Conservation (phyloP, 2,113 vertebrate genomes). For the Chloebia gouldiae region DNA sequence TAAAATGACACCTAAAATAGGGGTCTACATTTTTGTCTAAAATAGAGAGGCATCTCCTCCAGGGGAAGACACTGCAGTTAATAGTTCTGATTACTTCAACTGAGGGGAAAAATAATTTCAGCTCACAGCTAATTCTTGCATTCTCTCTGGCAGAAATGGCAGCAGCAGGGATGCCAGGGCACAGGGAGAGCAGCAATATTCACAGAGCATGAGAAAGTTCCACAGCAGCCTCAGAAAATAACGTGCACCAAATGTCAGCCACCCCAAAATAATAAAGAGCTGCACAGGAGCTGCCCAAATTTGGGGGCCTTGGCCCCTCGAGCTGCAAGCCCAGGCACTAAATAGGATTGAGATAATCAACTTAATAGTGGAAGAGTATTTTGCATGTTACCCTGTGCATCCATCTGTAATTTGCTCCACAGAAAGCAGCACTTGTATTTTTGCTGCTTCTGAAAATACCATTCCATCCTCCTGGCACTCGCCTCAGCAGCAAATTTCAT, state of each 20-base stretch:
- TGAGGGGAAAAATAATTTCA: not conserved
- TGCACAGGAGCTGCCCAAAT: not conserved
- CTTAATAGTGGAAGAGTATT: not conserved
- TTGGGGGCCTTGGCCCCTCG: not conserved
- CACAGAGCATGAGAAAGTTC: fast-evolving
- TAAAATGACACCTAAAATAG: fast-evolving
- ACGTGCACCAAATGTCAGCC: fast-evolving
- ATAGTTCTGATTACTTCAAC: not conserved
- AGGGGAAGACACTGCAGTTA: not conserved
- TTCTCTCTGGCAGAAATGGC: not conserved
- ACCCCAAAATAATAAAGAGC: fast-evolving
- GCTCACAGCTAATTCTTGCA: not conserved
- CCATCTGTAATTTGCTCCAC: not conserved
- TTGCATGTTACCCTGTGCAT: not conserved
- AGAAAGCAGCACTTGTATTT: not conserved
- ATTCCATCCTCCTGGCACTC: not conserved
- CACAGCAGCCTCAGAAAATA: not conserved
- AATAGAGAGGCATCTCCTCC: not conserved
- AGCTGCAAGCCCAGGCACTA: not conserved
- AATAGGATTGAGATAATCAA: not conserved
- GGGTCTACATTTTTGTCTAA: not conserved
- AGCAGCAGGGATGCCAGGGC: not conserved
- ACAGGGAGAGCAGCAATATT: not conserved
- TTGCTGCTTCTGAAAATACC: not conserved
- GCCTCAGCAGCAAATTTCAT: not conserved